Percentiles rank a stretch among this genome's conserved stretches.
These are phyloP conservation scores for Rhinoraja longicauda DNA, from an alignment of 2,797 vertebrate species.

Conservation along the genomic window DNA sequence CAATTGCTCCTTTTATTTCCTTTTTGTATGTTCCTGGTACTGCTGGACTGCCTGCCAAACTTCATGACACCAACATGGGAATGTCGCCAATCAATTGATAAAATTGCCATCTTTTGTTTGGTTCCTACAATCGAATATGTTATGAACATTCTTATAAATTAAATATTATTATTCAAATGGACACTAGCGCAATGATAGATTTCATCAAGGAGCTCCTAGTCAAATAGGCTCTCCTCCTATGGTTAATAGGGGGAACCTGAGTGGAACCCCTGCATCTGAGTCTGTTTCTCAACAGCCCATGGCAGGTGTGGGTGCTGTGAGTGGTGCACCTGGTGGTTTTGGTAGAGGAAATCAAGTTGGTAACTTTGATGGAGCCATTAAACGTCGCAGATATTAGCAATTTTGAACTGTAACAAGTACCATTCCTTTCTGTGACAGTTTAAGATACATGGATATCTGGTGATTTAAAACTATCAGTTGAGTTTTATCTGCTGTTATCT, in stretches of 20 bases:
- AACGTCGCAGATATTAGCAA: conserved; percentile 80
- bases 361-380: conserved; percentile 84
- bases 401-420: conserved; percentile 39
- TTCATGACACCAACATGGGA: conserved; percentile 64
- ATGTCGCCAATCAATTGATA: conserved; percentile 60
- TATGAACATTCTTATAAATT: conserved; percentile 41
- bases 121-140: conserved; percentile 62
- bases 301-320: conserved; percentile 67
- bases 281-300: conserved; percentile 68
- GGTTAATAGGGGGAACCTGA: conserved; percentile 48
- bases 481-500: conserved; percentile 59
- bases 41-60: conserved; percentile 68
- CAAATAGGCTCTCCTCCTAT: conserved; percentile 67
- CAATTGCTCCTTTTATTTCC: conserved; percentile 77
- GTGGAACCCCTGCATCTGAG: conserved; percentile 77
- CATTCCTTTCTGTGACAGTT: conserved; percentile 56
- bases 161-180: conserved; percentile 25
- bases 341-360: conserved; percentile 76
- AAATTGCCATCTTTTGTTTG: conserved; percentile 45
- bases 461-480: conserved; percentile 58
- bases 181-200: conserved; percentile 80
- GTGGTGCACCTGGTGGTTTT: conserved; percentile 72
- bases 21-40: conserved; percentile 70
- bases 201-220: conserved; percentile 70
- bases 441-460: conserved; percentile 49